Evolutionary conservation across 2,113 vertebrate genomes (phyloP), one percentile per base, ranked within the genome.

Genomic region (Hyla sarda): DNA sequence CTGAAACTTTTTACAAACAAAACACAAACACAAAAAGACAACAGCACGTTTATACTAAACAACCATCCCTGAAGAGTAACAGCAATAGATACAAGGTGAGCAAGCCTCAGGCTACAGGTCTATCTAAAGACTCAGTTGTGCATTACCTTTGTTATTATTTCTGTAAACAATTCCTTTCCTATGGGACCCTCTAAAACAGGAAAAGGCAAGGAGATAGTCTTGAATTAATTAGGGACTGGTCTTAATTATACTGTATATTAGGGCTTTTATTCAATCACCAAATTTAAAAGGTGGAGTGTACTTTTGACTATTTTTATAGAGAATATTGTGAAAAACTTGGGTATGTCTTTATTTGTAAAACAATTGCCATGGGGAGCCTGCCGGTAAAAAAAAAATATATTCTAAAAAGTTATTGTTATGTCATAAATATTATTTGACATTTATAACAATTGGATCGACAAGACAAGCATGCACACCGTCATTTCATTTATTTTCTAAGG

Each of bases 1-100:
- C 47, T 50, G 41, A 50, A 50, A 28, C 52, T 65, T 17, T 30
- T 65, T 48, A 50, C 5, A 56, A 47, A 74, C 32, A 84, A 14
- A 74, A 58, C 76, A 76, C 71, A 84, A 84, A 84, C 45, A 84
- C 9, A 76, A 77, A n/a, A 50, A 76, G 17, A 84, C 83, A 77
- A 76, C 41, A 65, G 72, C n/a, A 74, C 5, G 54, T 84, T 74
- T 84, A 75, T 69, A 84, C 37, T 84, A 74, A 83, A 83, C 75
- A 75, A 60, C 34, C n/a, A 21, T 60, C 17, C 54, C 25, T 32
- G 47, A 83, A 75, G 13, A 83, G 69, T 58, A 83, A n/a, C 32
- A 56, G 67, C 34, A 37, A 71, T 4, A 28, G 69, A 60, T 60
- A 84, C 25, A 25, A 74, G 52, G 52, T 74, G 32, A 75, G 34